Evolutionary conservation across 2,888 invertebrate species (phyloP).

Genomic region (Troides aeacus): DNA sequence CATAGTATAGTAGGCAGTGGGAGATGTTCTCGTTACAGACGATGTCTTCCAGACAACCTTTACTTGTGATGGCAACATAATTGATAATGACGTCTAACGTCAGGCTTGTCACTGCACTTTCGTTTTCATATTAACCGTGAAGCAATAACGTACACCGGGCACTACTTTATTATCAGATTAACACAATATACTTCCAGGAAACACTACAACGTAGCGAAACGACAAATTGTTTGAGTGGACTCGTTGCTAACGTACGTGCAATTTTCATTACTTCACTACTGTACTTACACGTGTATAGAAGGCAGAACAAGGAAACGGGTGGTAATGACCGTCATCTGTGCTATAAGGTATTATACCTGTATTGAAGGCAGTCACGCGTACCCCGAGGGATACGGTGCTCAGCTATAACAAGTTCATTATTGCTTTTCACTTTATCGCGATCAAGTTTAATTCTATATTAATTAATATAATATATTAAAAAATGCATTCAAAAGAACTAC

Average conservation of each 20-base stretch:
- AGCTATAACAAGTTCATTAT: constrained; percentile 18
- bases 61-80: not conserved
- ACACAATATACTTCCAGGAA: constrained; percentile 22
- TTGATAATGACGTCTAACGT: constrained; percentile 1
- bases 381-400: constrained; percentile 13
- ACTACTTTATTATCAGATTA: constrained; percentile 24
- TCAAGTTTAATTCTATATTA: constrained; percentile 4
- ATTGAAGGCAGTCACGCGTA: constrained; percentile 36
- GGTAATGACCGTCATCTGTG: constrained; percentile 39
- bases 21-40: no score
- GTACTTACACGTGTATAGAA: constrained; percentile 36
- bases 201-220: constrained; percentile 23
- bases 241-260: constrained; percentile 25
- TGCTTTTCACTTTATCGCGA: constrained; percentile 19
- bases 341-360: constrained; percentile 30
- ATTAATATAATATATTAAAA: not conserved
- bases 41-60: not conserved
- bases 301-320: constrained; percentile 44
- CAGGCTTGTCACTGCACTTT: constrained; percentile 12
- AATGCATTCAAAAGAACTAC: no score
- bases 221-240: constrained; percentile 24
- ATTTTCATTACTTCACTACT: constrained; percentile 32
- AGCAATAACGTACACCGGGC: constrained; percentile 18
- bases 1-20: no score
- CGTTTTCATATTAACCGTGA: constrained; percentile 23